A percentile compares a stretch with the other conserved stretches of the same genome.
Conservation (phyloP, 2,888 invertebrate genomes). For the Drosophila hamatofila region DNA sequence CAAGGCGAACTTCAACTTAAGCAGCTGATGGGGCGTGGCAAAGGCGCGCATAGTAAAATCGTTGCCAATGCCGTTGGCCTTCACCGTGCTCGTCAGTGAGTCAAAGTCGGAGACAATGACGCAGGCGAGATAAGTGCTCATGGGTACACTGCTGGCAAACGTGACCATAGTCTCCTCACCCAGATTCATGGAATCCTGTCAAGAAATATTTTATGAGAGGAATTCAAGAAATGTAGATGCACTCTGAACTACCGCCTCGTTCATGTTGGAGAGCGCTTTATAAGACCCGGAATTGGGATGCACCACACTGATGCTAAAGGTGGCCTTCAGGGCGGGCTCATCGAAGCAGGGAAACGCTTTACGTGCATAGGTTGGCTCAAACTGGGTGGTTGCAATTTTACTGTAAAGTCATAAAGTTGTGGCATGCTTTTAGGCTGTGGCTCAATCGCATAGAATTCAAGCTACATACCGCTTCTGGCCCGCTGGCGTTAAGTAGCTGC, state of each 20-base stretch:
- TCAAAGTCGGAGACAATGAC: constrained; percentile 96
- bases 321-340: constrained; percentile 95
- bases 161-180: constrained; percentile 87
- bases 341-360: constrained; percentile 98
- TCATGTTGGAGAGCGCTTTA: constrained; percentile 90
- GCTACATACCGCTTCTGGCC: constrained; percentile 85
- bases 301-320: constrained; percentile 91
- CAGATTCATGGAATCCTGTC: constrained; percentile 46
- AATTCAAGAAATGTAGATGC: rapidly evolving
- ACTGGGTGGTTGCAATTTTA: constrained; percentile 94
- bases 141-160: constrained; percentile 93
- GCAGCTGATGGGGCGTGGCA: constrained; percentile 90
- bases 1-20: constrained; percentile 91
- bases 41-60: constrained; percentile 89
- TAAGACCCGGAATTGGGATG: constrained; percentile 88
- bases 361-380: constrained; percentile 97
- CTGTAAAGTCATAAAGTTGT: constrained; percentile 87
- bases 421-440: constrained; percentile 50
- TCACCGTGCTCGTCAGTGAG: constrained; percentile 85
- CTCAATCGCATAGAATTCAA: background rate
- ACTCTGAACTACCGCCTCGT: constrained; percentile 33
- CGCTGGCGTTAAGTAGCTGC: constrained; percentile 86
- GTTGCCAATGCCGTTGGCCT: constrained; percentile 86
- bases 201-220: background rate
- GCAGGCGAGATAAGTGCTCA: constrained; percentile 97